phyloP scores from a whole-genome alignment of 2,113 vertebrate genomes.

The Muscicapa adusta region DNA sequence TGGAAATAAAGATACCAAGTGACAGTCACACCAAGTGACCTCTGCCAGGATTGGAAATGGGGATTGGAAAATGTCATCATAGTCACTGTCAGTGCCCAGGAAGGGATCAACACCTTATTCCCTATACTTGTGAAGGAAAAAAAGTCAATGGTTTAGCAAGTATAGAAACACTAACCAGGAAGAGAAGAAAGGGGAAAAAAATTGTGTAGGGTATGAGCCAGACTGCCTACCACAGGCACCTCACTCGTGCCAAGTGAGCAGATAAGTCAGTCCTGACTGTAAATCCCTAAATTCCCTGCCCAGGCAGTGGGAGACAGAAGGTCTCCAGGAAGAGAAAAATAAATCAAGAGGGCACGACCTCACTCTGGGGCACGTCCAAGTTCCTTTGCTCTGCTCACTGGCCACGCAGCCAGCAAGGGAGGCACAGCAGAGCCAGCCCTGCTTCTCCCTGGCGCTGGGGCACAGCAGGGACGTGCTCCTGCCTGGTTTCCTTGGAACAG shows the following conservation, averaged over 20 bases:
- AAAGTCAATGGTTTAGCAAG: rapidly evolving
- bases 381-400: background rate
- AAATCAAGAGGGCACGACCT: background rate
- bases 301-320: slow-evolving; percentile 4
- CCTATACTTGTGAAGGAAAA: background rate
- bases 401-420: background rate
- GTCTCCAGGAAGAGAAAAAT: slow-evolving; percentile 22
- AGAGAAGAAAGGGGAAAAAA: background rate
- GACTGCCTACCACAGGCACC: slow-evolving; percentile 35
- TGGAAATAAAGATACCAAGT: background rate
- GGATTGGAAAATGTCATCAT: background rate
- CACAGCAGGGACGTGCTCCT: background rate
- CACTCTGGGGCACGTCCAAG: background rate
- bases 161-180: background rate
- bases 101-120: background rate
- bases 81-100: background rate
- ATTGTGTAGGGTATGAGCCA: background rate
- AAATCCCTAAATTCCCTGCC: slow-evolving; percentile 27
- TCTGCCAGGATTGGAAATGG: background rate
- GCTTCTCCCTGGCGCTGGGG: background rate
- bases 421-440: background rate
- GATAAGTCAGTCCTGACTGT: slow-evolving; percentile 31
- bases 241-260: slow-evolving; percentile 11
- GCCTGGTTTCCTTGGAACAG: background rate
- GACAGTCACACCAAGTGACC: background rate